These are phyloP conservation scores for Drosophila sordidula DNA, from an alignment of 2,888 invertebrate genomes.

Conservation along the genomic window DNA sequence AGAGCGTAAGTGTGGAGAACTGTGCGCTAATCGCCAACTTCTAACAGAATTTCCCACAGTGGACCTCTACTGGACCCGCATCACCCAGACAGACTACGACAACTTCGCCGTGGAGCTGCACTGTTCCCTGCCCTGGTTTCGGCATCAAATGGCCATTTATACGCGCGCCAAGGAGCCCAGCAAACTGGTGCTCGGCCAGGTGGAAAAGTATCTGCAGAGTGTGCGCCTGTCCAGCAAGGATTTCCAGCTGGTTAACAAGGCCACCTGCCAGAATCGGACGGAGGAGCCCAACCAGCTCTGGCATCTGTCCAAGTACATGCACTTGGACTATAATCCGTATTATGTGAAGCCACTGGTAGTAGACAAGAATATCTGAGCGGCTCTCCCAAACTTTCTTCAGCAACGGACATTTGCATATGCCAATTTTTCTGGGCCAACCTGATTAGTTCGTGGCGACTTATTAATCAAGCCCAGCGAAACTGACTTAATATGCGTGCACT, in stretches of 20 bases:
- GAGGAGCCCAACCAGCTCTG: slow-evolving; percentile 44
- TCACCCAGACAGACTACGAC: slow-evolving; percentile 51
- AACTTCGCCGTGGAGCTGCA: slow-evolving; percentile 57
- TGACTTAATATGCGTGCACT: slow-evolving; percentile 24
- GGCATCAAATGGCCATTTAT: slow-evolving; percentile 53
- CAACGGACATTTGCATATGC: slow-evolving; percentile 62
- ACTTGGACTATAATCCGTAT: slow-evolving; percentile 53
- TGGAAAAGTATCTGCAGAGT: slow-evolving; percentile 37
- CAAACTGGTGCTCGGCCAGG: slow-evolving; percentile 4
- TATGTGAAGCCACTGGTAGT: slow-evolving; percentile 55
- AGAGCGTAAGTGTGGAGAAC: slow-evolving; percentile 35
- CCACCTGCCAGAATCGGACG: slow-evolving; percentile 20
- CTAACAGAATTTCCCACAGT: slow-evolving; percentile 23
- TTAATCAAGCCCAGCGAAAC: slow-evolving; percentile 42
- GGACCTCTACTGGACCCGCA: slow-evolving; percentile 59
- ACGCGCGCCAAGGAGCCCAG: slow-evolving; percentile 26
- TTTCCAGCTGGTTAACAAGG: slow-evolving; percentile 27
- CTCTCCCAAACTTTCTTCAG: slow-evolving; percentile 59
- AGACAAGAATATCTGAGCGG: slow-evolving; percentile 44
- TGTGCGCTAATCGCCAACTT: too few species aligned
- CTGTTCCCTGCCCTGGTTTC: slow-evolving; percentile 61
- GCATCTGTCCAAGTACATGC: slow-evolving; percentile 51
- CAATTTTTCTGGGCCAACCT: slow-evolving; percentile 40
- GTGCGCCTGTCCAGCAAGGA: slow-evolving; percentile 15
- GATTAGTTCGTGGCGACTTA: slow-evolving; percentile 57